Evolutionary conservation across 2,113 vertebrate species (phyloP).

Genomic region (Nanorana parkeri): DNA sequence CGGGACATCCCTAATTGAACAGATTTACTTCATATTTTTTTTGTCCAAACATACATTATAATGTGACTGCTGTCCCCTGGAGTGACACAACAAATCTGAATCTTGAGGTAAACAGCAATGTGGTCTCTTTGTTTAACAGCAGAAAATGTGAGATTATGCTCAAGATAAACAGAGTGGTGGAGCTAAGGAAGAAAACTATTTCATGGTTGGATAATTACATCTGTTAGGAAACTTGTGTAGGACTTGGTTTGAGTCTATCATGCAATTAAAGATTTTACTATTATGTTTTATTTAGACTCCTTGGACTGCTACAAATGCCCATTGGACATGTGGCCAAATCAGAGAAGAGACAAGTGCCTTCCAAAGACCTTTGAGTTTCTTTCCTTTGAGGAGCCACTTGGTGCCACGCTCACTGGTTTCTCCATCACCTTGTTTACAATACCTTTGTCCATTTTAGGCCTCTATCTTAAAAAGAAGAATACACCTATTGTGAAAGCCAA

Average conservation of each 20-base stretch:
- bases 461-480: constrained; percentile 37
- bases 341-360: constrained; percentile 5
- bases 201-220: too few relatives aligned
- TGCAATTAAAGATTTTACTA: neutral
- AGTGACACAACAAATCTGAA: too few relatives aligned
- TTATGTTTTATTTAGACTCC: neutral
- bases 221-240: too few relatives aligned
- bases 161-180: too few relatives aligned
- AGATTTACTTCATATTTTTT: too few relatives aligned
- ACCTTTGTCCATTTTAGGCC: constrained; percentile 5
- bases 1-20: too few relatives aligned
- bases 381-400: constrained; percentile 43
- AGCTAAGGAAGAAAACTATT: too few relatives aligned
- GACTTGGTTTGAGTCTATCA: neutral
- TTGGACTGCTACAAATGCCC: constrained; percentile 14
- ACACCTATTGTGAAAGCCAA: constrained; percentile 57
- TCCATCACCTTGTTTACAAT: neutral
- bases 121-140: too few relatives aligned
- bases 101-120: too few relatives aligned
- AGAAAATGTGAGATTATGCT: too few relatives aligned
- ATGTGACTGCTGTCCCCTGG: too few relatives aligned
- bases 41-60: too few relatives aligned
- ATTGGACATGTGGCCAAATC: constrained; percentile 46
- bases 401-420: constrained; percentile 15
- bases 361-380: constrained; percentile 46